Percentiles rank a stretch among this genome's conserved stretches.
Conservation (phyloP, 2,888 invertebrate species). For the Stenurella melanura region DNA sequence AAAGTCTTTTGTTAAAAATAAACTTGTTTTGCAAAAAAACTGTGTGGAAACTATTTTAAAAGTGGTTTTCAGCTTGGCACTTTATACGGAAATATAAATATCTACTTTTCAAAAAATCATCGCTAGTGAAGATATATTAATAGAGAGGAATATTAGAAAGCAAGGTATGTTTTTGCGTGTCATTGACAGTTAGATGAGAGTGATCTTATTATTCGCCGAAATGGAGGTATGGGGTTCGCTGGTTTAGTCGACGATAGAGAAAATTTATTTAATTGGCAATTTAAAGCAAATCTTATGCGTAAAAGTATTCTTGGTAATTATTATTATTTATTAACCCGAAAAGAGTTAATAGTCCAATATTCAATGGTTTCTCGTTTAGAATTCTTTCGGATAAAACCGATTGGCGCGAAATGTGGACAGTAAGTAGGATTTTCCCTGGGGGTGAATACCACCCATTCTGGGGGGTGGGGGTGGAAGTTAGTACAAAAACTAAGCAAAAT, state of each 20-base stretch:
- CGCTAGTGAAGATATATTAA: background rate
- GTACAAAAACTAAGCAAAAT: no score
- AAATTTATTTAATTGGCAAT: constrained; percentile 16
- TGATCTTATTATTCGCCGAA: background rate
- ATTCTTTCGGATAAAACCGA: no score
- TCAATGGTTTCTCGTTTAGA: no score
- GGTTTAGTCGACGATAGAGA: constrained; percentile 24
- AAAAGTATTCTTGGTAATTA: background rate
- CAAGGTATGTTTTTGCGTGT: background rate
- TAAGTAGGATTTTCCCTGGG: no score
- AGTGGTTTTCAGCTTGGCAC: background rate
- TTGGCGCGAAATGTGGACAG: no score
- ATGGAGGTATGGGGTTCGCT: constrained; percentile 25
- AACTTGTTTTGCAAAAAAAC: no score
- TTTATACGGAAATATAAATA: background rate
- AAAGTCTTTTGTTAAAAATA: no score
- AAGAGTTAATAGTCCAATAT: background rate
- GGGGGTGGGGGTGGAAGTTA: no score
- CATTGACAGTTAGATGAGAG: background rate
- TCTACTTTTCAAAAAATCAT: background rate
- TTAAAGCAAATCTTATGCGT: background rate
- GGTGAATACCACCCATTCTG: no score
- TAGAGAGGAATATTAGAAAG: background rate
- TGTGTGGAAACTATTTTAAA: no score
- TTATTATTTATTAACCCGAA: background rate